Percentiles rank a stretch among this genome's conserved stretches.
Evolutionary conservation across 2,888 invertebrate species (phyloP).

Genomic region (Cephus runcator): DNA sequence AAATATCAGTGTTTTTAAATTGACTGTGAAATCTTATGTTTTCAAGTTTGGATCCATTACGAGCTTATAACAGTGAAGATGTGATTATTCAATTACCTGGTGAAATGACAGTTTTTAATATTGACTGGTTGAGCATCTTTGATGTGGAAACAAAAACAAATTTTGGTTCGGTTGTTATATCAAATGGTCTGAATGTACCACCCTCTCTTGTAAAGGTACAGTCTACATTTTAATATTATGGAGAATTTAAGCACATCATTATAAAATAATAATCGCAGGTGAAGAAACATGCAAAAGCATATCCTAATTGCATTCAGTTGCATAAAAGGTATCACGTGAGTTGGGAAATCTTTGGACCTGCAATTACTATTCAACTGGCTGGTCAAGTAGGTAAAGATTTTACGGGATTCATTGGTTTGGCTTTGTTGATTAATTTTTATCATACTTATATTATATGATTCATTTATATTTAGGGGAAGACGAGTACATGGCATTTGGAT

Average conservation of each 20-base stretch:
- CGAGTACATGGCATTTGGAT: constrained; percentile 90
- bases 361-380: constrained; percentile 85
- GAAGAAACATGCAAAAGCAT: constrained; percentile 69
- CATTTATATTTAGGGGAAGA: constrained; percentile 68
- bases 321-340: constrained; percentile 86
- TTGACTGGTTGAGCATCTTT: constrained; percentile 87
- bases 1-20: constrained; percentile 3
- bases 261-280: constrained; percentile 35
- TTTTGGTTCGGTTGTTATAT: constrained; percentile 80
- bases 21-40: not conserved
- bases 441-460: not conserved
- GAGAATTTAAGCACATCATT: not conserved
- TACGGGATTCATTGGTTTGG: not conserved
- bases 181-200: constrained; percentile 86
- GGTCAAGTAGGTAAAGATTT: constrained; percentile 73
- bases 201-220: constrained; percentile 79
- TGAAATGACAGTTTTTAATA: constrained; percentile 81
- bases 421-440: constrained; percentile 9
- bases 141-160: constrained; percentile 77
- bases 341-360: constrained; percentile 92
- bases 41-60: constrained; percentile 80
- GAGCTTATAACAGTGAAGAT: constrained; percentile 78
- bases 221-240: not conserved
- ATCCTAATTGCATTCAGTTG: constrained; percentile 87
- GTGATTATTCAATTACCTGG: constrained; percentile 83